phyloP scores from a whole-genome alignment of 2,888 invertebrate genomes.

The Platypus cylindrus region DNA sequence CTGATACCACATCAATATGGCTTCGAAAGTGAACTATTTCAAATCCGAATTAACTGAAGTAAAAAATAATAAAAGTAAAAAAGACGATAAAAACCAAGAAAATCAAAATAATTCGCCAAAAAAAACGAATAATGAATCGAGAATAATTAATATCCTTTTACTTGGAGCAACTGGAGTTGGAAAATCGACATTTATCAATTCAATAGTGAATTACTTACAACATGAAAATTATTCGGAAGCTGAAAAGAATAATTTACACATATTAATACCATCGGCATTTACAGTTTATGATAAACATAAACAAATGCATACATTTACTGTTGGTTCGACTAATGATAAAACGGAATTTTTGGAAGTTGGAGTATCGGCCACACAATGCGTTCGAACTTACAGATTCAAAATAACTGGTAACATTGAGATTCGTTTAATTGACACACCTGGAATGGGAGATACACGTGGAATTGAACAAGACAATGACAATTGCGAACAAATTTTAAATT shows the following conservation, averaged over 20 bases:
- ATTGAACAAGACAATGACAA: constrained; percentile 22
- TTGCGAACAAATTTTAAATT: constrained; percentile 25
- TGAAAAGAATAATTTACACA: constrained; percentile 17
- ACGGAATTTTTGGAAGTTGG: constrained; percentile 18
- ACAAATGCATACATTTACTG: constrained; percentile 15
- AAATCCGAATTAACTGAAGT: constrained; percentile 1
- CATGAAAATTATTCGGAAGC: constrained; percentile 20
- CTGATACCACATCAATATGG: no score
- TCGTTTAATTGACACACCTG: constrained; percentile 30
- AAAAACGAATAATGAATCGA: no score
- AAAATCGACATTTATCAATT: constrained; percentile 31
- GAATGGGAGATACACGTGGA: constrained; percentile 23
- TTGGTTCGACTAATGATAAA: constrained; percentile 21
- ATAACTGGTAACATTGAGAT: constrained; percentile 18
- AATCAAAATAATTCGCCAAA: no score
- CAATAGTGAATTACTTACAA: constrained; percentile 27
- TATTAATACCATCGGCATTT: constrained; percentile 25
- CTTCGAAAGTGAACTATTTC: neutral
- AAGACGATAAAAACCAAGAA: no score
- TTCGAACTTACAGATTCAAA: constrained; percentile 21
- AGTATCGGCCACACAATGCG: constrained; percentile 20
- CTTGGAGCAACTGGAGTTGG: constrained; percentile 30
- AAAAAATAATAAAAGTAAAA: constrained; percentile 3
- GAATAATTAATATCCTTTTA: constrained; percentile 27
- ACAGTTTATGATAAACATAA: constrained; percentile 21